A percentile compares a stretch with the other conserved stretches of the same genome.
phyloP scores from a whole-genome alignment of 2,113 vertebrate genomes.

The Lophura nycthemera region DNA sequence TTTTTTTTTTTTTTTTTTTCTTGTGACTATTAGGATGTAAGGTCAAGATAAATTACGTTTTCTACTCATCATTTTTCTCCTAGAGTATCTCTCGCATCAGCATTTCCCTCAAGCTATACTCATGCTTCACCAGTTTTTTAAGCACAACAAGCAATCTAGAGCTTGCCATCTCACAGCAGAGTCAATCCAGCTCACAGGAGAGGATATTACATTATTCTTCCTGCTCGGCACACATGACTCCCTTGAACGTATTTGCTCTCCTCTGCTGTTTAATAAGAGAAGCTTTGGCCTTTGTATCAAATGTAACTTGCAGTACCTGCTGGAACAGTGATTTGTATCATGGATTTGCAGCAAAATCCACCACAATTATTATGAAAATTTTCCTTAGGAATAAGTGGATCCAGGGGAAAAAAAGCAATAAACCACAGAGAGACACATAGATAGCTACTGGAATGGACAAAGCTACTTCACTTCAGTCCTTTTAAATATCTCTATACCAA shows the following conservation, averaged over 20 bases:
- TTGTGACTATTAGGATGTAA: neutral
- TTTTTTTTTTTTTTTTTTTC: accelerated
- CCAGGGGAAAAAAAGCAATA: neutral
- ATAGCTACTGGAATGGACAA: neutral
- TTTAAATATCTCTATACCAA: neutral
- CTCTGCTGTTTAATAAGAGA: slow-evolving; percentile 8
- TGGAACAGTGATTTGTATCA: neutral
- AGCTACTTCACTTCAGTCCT: neutral
- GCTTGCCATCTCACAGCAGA: neutral
- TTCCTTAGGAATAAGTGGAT: neutral
- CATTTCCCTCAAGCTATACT: slow-evolving; percentile 38
- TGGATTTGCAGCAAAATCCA: neutral
- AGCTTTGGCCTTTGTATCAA: slow-evolving; percentile 23
- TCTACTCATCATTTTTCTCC: slow-evolving; percentile 39
- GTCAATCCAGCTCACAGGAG: slow-evolving; percentile 18
- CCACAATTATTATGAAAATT: neutral
- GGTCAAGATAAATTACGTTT: slow-evolving; percentile 51
- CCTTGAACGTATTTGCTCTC: neutral
- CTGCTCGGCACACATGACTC: neutral
- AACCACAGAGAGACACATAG: neutral
- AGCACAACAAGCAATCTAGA: slow-evolving; percentile 22
- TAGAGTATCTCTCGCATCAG: slow-evolving; percentile 18
- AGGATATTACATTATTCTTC: neutral
- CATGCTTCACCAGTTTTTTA: slow-evolving; percentile 34
- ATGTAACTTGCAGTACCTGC: neutral